Evolutionary conservation across 2,888 invertebrate genomes (phyloP).

Genomic region (Netelia virgata): DNA sequence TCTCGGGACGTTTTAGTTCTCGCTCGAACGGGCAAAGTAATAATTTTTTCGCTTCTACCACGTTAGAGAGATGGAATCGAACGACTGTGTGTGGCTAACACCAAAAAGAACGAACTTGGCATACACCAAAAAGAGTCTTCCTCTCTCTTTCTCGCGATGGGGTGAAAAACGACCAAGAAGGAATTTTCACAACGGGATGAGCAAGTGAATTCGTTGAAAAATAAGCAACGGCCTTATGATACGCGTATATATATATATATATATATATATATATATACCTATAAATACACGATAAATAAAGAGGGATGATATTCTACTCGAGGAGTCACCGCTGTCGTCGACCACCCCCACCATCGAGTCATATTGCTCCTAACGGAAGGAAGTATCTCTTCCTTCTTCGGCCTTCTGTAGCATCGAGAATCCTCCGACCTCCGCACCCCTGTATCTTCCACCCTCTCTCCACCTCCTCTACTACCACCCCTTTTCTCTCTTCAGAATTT

Average conservation of each 20-base stretch:
- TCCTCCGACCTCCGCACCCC: slow-evolving; percentile 51
- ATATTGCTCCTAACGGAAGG: slow-evolving; percentile 72
- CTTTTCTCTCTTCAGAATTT: slow-evolving; percentile 78
- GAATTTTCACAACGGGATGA: slow-evolving; percentile 37
- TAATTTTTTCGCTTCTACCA: slow-evolving; percentile 61
- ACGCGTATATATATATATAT: slow-evolving; percentile 22
- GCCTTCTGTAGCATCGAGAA: slow-evolving; percentile 60
- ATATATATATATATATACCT: slow-evolving; percentile 23
- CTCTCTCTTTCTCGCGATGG: slow-evolving; percentile 23
- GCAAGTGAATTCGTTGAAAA: slow-evolving; percentile 59
- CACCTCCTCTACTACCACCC: slow-evolving; percentile 48
- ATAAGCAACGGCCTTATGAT: slow-evolving; percentile 59
- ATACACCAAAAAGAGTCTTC: slow-evolving; percentile 33
- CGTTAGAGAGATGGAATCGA: slow-evolving; percentile 5
- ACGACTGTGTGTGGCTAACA: neutral
- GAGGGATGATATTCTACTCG: slow-evolving; percentile 56
- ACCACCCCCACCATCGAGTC: slow-evolving; percentile 44
- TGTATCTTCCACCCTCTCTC: slow-evolving; percentile 6
- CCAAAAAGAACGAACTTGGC: slow-evolving; percentile 68
- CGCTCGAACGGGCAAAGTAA: slow-evolving; percentile 63
- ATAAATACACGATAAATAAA: slow-evolving; percentile 25
- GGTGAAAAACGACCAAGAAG: slow-evolving; percentile 35
- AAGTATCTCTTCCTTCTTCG: slow-evolving; percentile 70
- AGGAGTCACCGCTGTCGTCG: slow-evolving; percentile 35
- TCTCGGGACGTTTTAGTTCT: slow-evolving; percentile 56